phyloP scores from a whole-genome alignment of 2,888 invertebrate genomes.

The Andrena praecox region DNA sequence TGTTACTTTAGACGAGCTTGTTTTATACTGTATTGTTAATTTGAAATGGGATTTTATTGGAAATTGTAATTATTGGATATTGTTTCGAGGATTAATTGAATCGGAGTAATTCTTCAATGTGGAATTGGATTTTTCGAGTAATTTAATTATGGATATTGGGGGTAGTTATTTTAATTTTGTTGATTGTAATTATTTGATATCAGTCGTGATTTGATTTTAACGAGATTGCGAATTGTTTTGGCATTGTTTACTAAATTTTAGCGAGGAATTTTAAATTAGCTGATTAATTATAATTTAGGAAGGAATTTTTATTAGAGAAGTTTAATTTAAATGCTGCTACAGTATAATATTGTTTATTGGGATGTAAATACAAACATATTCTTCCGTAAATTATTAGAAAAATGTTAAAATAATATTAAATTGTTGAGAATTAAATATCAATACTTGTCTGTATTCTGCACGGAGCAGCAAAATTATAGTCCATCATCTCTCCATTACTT shows the following conservation, averaged over 20 bases:
- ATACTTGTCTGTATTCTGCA: neutral
- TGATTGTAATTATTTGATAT: neutral
- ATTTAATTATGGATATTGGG: neutral
- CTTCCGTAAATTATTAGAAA: constrained; percentile 20
- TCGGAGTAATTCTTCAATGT: too few relatives aligned
- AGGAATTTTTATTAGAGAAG: neutral
- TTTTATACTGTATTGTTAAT: too few relatives aligned
- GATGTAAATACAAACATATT: neutral
- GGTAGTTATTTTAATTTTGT: neutral
- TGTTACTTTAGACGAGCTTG: neutral
- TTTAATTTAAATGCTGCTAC: neutral
- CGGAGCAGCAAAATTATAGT: neutral
- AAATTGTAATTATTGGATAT: too few relatives aligned
- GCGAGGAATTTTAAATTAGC: neutral
- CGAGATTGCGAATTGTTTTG: neutral
- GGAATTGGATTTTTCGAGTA: neutral
- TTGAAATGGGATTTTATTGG: too few relatives aligned
- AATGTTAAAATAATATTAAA: constrained; percentile 18
- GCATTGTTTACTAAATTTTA: neutral
- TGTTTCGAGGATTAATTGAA: too few relatives aligned
- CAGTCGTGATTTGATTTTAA: neutral
- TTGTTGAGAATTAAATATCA: neutral
- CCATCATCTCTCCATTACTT: neutral
- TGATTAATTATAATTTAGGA: neutral
- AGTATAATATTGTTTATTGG: constrained; percentile 4